Evolutionary conservation across 2,888 invertebrate genomes (phyloP), one percentile per base, ranked within the genome.

Genomic region (Hydriomena furcata): DNA sequence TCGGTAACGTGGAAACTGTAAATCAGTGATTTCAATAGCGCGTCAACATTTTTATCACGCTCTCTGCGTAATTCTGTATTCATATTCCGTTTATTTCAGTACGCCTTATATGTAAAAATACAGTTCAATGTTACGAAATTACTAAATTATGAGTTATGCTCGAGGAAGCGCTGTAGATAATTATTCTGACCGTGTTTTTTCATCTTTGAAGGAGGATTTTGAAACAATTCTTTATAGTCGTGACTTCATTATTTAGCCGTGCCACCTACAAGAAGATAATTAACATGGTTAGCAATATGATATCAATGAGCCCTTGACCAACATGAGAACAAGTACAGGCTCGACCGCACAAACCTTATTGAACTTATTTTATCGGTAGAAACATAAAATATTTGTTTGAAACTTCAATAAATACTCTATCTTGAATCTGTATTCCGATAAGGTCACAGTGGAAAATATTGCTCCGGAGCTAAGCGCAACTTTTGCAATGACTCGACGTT

Each of bases 401-500:
- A 66, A 63, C 60, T 57, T 55, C 61, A 69, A 62, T 63, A 44
- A 65, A 64, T 73, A n/a, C n/a, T n/a, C n/a, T n/a, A n/a, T 69
- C 63, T 63, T 54, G 52, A 64, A 71, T 64, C 67, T 56, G 56
- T 50, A 64, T 61, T 65, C 63, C 60, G 65, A 65, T 70, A 68
- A 74, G 70, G 69, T 74, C 70, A 69, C 61, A 63, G 58, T 58
- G 69, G 71, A 78, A 79, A 81, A 84, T 79, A 79, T 79, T 69
- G 64, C 71, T 73, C 66, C 71, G 63, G 67, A 76, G 73, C 73
- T 68, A 68, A 80, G 77, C 76, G 66, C 71, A 81, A 82, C 73
- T 81, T 82, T 77, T 73, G 73, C 79, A 75, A 79, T 79, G 79
- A 83, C 68, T 80, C 76, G 64, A 71, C 79, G 67, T 71, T 77